A percentile compares a stretch with the other conserved stretches of the same genome.
phyloP scores from a whole-genome alignment of 2,888 invertebrate species.

The Lithophane ornitopus region DNA sequence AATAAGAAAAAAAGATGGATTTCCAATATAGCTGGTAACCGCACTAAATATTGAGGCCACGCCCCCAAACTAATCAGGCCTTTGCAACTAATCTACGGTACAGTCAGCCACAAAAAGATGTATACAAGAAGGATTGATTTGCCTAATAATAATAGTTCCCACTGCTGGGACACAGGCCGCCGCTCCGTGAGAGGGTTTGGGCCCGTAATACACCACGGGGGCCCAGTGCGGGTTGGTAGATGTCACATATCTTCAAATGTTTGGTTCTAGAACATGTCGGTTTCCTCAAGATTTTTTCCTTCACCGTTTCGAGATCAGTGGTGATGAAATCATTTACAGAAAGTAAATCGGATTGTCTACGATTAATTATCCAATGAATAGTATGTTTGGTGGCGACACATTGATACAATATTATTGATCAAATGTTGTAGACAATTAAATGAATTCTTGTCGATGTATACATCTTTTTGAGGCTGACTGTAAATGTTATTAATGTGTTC shows the following conservation, averaged over 20 bases:
- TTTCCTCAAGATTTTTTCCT: too few relatives aligned
- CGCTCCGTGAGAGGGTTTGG: too few relatives aligned
- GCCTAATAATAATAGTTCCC: too few relatives aligned
- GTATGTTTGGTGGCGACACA: neutral
- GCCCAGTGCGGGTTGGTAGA: too few relatives aligned
- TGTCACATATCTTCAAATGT: too few relatives aligned
- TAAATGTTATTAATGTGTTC: constrained; percentile 27
- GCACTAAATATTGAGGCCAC: constrained; percentile 25
- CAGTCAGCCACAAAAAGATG: neutral
- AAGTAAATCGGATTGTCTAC: neutral
- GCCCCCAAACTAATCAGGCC: constrained; percentile 49
- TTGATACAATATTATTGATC: neutral
- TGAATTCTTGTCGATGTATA: neutral
- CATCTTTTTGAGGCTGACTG: neutral
- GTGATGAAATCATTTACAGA: too few relatives aligned
- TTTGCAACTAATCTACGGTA: constrained; percentile 37
- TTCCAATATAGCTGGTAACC: constrained; percentile 39
- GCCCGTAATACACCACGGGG: too few relatives aligned
- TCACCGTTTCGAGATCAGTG: too few relatives aligned
- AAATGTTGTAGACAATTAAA: neutral
- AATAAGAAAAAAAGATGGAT: constrained; percentile 40
- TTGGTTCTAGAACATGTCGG: too few relatives aligned
- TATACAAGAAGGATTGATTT: neutral
- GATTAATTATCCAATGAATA: neutral
- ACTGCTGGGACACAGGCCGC: too few relatives aligned